Base-by-base conservation (phyloP, 2,113 vertebrate species). In the Tachysurus fulvidraco region DNA sequence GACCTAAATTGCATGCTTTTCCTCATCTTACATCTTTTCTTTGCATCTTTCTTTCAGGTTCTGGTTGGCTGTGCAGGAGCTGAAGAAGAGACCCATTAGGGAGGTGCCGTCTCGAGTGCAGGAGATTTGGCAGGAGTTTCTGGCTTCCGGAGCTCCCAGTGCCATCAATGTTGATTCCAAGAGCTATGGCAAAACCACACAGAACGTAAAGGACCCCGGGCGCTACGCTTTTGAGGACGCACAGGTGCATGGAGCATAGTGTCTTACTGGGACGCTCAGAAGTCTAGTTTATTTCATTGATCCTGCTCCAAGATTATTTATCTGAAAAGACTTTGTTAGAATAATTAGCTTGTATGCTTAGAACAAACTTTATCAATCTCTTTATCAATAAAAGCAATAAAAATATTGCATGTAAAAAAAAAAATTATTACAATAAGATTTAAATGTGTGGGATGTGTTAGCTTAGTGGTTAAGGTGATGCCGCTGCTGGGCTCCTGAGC, bases 111-210 rank as follows among this genome's bases (percentile, higher is more conserved):
- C 94, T 30, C 94, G 97, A 0, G 98, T 98, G 65, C 97, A 99
- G 88, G 97, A 99, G 94, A 99, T 99, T 92, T 99, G 98, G 98
- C 96, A 96, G 91, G 98, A 99, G 90, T 99, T 99, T 91, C 93
- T 99, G 93, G 98, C 98, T 87, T 95, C 97, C 0, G 98, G 98
- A 86, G 98, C 98, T 10, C 97, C 97, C 86, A 99, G 98, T 81
- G 97, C 98, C 93, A 99, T 99, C 93, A 99, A 99, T 67, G 93
- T 99, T 86, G 98, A 99, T 92, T 99, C 98, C 30, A 99, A 99
- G 94, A 99, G 97, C 92, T 99, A 99, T 1, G 97, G 94, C 94
- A 99, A 98, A 95, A 98, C 98, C 87, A 98, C 97, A 10, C 97
- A 99, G 92, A 99, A 98, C 77, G 96, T 99, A 89, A 98, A 98